Evolutionary conservation across 1,140 invertebrate species (phyloP), one percentile per base, ranked within the genome.

Genomic region (Xylocopa sonorina): DNA sequence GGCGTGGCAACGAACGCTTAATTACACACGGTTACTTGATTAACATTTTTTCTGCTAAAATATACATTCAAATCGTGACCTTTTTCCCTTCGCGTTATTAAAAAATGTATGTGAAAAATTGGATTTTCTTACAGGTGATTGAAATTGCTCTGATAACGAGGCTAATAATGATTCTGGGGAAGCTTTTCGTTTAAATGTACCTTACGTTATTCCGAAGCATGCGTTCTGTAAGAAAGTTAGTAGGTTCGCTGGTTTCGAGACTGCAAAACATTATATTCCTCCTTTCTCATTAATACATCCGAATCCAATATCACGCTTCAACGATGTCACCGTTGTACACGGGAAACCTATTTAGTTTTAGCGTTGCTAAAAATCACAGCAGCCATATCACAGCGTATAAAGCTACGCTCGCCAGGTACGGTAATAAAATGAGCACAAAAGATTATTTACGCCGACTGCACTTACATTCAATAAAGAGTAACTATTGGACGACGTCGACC

Each of bases 391-490:
- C 84, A 53, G 53, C 38, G 53, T 63, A 62, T 58, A 78, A 74
- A 85, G 85, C 76, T 81, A 64, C 69, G 64, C 67, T 63, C 58
- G 32, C 46, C 80, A 76, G 74, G n/a, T 62, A 46, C 50, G 53
- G 69, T 85, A 85, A 85, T 85, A 85, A 85, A 85, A 85, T 85
- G 64, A 85, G 79, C 79, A 81, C 83, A 85, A 85, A 77, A 78
- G 83, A 85, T 85, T 85, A 85, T 85, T 85, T 82, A 85, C 84
- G 83, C 83, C 82, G 41, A 79, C 60, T 85, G 83, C 79, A 82
- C 80, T 85, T 85, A 85, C 69, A 85, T 85, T 74, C 84, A 85
- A 85, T 85, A 85, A 85, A 85, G 84, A 85, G 71, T 79, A 85
- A 58, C 68, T 81, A 85, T 85, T 82, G 83, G 83, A 85, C 83